phyloP scores from a whole-genome alignment of 1,140 invertebrate species.

The Kradibia gibbosae region DNA sequence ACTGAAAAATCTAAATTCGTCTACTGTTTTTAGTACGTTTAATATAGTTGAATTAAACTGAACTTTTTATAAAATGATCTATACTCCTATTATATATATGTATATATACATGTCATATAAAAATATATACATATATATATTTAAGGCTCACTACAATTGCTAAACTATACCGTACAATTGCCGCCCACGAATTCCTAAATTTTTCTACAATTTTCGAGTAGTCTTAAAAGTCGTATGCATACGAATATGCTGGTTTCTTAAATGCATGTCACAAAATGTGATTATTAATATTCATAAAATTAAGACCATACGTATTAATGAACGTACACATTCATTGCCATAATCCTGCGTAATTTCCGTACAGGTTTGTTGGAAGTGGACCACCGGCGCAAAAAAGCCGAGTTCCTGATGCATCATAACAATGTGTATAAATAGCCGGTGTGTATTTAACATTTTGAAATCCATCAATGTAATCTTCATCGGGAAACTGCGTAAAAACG shows the following conservation, averaged over 20 bases:
- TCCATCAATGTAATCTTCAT: constrained; percentile 85
- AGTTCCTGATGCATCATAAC: constrained; percentile 93
- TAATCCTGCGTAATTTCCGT: constrained; percentile 83
- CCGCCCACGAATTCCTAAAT: constrained; percentile 24
- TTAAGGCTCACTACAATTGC: constrained; percentile 20
- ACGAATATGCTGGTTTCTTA: constrained; percentile 8
- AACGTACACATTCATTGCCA: constrained; percentile 75
- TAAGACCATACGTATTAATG: constrained; percentile 20
- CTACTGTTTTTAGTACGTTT: constrained; percentile 18
- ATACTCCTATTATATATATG: constrained; percentile 27
- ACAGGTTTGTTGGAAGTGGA: constrained; percentile 89
- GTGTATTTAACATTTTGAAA: constrained; percentile 89
- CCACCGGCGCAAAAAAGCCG: constrained; percentile 94
- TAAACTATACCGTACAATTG: constrained; percentile 26
- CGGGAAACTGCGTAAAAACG: constrained; percentile 79
- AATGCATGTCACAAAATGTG: constrained; percentile 32
- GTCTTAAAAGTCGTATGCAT: constrained; percentile 17
- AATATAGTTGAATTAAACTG: constrained; percentile 2
- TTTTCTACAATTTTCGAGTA: constrained; percentile 18
- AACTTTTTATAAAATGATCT: constrained; percentile 43
- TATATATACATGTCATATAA: not conserved
- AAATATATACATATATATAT: too few relatives aligned
- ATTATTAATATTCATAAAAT: constrained; percentile 32
- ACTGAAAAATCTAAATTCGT: constrained; percentile 23
- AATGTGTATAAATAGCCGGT: constrained; percentile 96